These are phyloP conservation scores for Ceuthmochares aereus DNA, from an alignment of 2,113 vertebrate genomes.

Conservation along the genomic window DNA sequence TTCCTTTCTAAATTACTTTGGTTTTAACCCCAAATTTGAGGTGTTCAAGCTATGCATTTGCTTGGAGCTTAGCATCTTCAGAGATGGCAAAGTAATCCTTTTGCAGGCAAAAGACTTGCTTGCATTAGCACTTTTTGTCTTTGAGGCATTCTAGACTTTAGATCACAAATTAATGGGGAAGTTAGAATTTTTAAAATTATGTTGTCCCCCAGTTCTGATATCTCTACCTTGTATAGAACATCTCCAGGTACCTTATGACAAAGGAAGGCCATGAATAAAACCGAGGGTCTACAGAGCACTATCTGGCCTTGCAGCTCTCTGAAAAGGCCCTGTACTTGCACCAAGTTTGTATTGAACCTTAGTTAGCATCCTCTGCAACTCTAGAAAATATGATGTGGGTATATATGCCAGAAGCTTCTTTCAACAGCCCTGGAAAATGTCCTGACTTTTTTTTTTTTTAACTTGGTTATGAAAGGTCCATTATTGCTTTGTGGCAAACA, in stretches of 20 bases:
- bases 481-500: not conserved
- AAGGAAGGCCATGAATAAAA: not conserved
- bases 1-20: not conserved
- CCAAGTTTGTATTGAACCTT: not conserved
- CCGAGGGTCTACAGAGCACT: not conserved
- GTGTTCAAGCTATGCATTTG: not conserved
- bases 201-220: not conserved
- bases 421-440: not conserved
- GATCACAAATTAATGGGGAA: not conserved
- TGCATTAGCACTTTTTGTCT: not conserved
- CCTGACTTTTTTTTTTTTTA: too few relatives aligned
- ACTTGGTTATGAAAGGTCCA: not conserved
- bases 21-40: not conserved
- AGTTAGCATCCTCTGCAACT: not conserved
- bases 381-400: not conserved
- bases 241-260: not conserved
- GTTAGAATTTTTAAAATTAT: not conserved
- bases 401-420: not conserved
- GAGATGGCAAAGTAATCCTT: not conserved
- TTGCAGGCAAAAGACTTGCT: not conserved
- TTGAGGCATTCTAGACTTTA: fast-evolving
- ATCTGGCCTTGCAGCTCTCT: not conserved
- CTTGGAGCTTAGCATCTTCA: not conserved
- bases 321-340: not conserved
- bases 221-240: not conserved